Conservation (phyloP, 2,797 vertebrate genomes). For the Sus cebifrons region DNA sequence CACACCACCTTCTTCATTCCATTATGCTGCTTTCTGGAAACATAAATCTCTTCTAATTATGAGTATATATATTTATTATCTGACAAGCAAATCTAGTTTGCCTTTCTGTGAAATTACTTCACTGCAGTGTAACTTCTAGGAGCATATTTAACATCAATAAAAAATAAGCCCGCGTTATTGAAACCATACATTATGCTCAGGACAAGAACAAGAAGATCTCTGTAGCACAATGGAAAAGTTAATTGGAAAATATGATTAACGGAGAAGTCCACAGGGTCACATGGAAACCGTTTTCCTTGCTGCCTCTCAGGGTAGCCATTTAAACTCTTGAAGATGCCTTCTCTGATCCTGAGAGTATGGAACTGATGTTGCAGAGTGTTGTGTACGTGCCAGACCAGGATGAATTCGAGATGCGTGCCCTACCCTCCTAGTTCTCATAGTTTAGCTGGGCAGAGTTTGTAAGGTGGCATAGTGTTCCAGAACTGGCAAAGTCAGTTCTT, state of each 20-base stretch:
- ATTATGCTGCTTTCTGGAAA: slow-evolving; percentile 61
- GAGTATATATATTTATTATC: slow-evolving; percentile 68
- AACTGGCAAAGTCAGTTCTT: too few species aligned
- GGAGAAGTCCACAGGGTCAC: background rate
- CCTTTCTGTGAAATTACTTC: slow-evolving; percentile 71
- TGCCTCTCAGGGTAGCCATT: background rate
- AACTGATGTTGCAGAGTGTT: background rate
- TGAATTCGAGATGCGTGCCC: background rate
- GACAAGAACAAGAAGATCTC: background rate
- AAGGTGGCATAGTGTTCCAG: background rate
- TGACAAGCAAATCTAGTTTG: slow-evolving; percentile 75
- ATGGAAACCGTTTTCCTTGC: background rate
- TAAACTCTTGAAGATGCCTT: background rate
- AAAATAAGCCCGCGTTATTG: background rate
- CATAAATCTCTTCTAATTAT: slow-evolving; percentile 73
- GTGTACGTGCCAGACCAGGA: background rate
- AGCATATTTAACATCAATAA: slow-evolving; percentile 41
- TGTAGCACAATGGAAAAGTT: background rate
- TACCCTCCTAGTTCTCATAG: rapidly evolving
- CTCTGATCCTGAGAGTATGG: background rate
- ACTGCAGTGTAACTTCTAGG: slow-evolving; percentile 7
- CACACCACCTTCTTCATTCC: background rate
- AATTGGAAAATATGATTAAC: slow-evolving; percentile 44
- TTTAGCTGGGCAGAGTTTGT: background rate
- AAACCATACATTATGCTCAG: background rate